Evolutionary conservation across 2,888 invertebrate species (phyloP), one percentile per base, ranked within the genome.

Genomic region (Athripsodes cinereus): DNA sequence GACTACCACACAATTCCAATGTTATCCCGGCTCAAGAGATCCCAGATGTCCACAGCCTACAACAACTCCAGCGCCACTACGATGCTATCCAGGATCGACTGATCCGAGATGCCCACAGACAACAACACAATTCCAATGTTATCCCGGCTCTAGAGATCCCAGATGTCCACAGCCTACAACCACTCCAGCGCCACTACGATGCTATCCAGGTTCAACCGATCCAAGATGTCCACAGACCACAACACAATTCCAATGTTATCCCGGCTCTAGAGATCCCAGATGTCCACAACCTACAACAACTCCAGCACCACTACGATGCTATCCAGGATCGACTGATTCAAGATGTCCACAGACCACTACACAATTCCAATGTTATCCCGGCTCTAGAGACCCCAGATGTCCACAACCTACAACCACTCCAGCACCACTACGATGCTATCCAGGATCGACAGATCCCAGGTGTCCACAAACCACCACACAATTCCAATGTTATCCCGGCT

Each of bases 111-210:
- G 73, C 58, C 71, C 70, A 1, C 66, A 65, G 61, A 66, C 70
- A 21, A 44, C 48, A 1, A 46, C 40, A 13, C 52, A 31, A 6
- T 62, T 67, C 0, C 65, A 62, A 72, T 75, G 35, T 71, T 74
- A 64, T 72, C 79, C 66, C 70, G 80, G 70, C 72, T 76, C 67
- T 3, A 60, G 60, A 2, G 74, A 76, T 65, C 71, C 72, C 0
- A 67, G 71, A 13, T 71, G 71, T 62, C 71, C 70, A 2, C 55
- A 59, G 34, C 66, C 67, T 69, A 74, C 44, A 51, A 46, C 58
- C 8, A 31, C 64, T 48, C 56, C 53, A 18, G 16, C 34, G 10
- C 21, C 10, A 65, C 63, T 64, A 0, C 64, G 21, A 66, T 58
- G 55, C 22, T 54, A 21, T 21, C 58, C 58, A 40, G 58, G 70